phyloP scores from a whole-genome alignment of 2,797 vertebrate species.

The Sternarchorhynchus goeldii region DNA sequence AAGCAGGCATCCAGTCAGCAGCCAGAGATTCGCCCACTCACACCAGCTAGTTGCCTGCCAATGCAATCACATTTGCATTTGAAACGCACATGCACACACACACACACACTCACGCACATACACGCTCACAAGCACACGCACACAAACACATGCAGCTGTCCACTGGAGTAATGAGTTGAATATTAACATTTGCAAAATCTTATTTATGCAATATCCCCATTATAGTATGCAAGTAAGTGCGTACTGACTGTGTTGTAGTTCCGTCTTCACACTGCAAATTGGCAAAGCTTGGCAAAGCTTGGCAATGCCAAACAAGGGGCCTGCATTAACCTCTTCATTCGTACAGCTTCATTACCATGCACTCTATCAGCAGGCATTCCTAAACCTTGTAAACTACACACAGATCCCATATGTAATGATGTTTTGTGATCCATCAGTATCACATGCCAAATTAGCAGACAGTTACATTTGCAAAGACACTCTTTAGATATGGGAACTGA shows the following conservation, averaged over 20 bases:
- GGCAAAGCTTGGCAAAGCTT: neutral
- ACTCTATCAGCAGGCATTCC: constrained; percentile 37
- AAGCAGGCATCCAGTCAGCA: constrained; percentile 19
- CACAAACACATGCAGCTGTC: constrained; percentile 10
- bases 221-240: neutral
- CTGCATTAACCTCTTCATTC: constrained; percentile 32
- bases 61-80: constrained; percentile 1
- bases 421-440: constrained; percentile 35
- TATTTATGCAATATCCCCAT: neutral
- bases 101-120: neutral
- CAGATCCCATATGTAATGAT: constrained; percentile 18
- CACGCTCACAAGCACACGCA: constrained; percentile 16
- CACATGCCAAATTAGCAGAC: constrained; percentile 18
- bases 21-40: constrained; percentile 2
- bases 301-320: constrained; percentile 28
- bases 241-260: neutral
- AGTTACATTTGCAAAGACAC: constrained; percentile 17
- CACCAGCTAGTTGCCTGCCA: constrained; percentile 6
- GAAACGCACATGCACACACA: constrained; percentile 5
- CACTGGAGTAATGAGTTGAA: constrained; percentile 11
- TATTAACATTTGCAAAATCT: constrained; percentile 2
- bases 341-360: constrained; percentile 46
- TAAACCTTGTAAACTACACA: constrained; percentile 41
- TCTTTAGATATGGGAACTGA: constrained; percentile 31
- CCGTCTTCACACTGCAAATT: neutral